These are phyloP conservation scores for Lophochroa leadbeateri DNA, from an alignment of 2,113 vertebrate genomes.

Conservation along the genomic window DNA sequence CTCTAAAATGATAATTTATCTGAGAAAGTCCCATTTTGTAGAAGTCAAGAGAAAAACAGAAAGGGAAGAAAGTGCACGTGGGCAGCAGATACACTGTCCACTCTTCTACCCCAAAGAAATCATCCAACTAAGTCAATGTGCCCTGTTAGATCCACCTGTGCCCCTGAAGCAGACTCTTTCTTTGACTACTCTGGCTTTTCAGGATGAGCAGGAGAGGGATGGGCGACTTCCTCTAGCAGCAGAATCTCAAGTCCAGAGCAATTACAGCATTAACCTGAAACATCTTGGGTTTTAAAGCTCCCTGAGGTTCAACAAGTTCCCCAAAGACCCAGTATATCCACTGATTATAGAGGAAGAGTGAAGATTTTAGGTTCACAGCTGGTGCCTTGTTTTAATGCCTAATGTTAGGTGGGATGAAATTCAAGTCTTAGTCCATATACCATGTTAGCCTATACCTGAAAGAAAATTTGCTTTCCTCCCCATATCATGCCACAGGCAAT, in stretches of 20 bases:
- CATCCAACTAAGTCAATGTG: not conserved
- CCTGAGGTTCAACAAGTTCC: not conserved
- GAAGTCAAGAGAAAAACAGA: constrained; percentile 1
- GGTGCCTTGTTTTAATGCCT: not conserved
- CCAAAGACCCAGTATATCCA: not conserved
- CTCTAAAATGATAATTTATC: constrained; percentile 24
- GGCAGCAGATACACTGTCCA: not conserved
- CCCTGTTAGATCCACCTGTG: not conserved
- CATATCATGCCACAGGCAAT: not conserved
- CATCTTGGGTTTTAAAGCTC: not conserved
- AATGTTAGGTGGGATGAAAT: not conserved
- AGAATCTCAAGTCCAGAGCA: not conserved
- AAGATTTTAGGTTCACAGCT: not conserved
- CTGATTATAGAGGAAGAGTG: not conserved
- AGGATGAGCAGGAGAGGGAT: not conserved
- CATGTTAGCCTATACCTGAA: not conserved
- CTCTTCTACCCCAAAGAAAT: not conserved
- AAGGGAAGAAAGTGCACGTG: not conserved
- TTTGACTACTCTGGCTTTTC: not conserved
- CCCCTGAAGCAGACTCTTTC: not conserved
- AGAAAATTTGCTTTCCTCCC: not conserved
- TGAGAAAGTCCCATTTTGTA: constrained; percentile 1
- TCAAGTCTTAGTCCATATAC: not conserved
- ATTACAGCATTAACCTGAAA: not conserved
- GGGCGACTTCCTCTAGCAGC: not conserved